A percentile compares a stretch with the other conserved stretches of the same genome.
Conservation (phyloP, 1,140 invertebrate species). For the Aplysia californica region DNA sequence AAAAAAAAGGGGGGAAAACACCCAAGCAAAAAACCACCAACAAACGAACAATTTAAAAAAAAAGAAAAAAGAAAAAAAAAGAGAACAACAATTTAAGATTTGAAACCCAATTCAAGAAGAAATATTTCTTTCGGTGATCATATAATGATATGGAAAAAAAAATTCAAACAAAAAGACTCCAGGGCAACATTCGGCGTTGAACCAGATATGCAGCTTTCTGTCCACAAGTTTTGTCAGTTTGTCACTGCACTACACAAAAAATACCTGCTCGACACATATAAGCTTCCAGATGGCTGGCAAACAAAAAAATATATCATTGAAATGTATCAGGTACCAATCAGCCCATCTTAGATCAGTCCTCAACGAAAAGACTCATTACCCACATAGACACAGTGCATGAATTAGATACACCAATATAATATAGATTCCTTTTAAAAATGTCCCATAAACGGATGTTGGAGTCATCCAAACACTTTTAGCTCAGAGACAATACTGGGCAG, state of each 20-base stretch:
- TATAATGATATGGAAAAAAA: no score
- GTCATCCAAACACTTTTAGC: no score
- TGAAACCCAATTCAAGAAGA: no score
- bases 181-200: constrained; percentile 30
- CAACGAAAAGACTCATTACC: background rate
- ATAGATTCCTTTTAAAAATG: no score
- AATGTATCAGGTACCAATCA: background rate
- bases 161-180: background rate
- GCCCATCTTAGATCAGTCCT: constrained; percentile 10
- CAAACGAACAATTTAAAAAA: background rate
- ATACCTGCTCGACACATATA: background rate
- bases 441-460: no score
- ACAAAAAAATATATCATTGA: background rate
- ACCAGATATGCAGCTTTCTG: constrained; percentile 22
- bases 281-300: background rate
- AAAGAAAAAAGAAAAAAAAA: background rate
- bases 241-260: background rate
- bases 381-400: no score
- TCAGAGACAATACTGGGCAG: no score
- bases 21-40: no score
- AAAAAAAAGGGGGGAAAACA: background rate
- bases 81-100: no score
- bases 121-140: no score
- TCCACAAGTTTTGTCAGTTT: background rate
- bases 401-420: no score